Evolutionary conservation across 2,797 vertebrate species (phyloP), one percentile per base, ranked within the genome.

Genomic region (Muscicapa comitata): DNA sequence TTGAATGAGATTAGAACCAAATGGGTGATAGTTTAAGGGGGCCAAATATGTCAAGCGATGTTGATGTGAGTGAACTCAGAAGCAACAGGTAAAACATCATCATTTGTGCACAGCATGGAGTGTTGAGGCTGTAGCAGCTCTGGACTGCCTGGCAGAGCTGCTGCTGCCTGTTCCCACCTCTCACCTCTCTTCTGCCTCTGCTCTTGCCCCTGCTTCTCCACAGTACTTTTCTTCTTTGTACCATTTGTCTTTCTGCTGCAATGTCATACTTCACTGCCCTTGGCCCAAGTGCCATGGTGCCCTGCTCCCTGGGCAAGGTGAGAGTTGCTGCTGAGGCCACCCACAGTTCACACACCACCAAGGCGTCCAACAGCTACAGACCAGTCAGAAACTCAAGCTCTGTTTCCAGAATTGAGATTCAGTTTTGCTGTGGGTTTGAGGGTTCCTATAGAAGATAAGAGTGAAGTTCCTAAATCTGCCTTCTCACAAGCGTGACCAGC

Each of bases 201-300:
- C 20, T 61, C 35, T 48, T 43, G 11, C 13, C 6, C 3, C 7
- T 2, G 1, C 35, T 65, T 79, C n/a, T 33, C 47, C 37, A 6
- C 1, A 1, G 25, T 3, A 26, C 17, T 53, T 76, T 68, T 72
- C 29, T 50, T 66, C 58, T 63, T 59, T 9, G 9, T 10, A 17
- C 12, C 25, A 33, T 53, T 61, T 0, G 0, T 51, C 57, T 31
- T 57, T 37, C 42, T 1, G 5, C 28, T 38, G 28, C 37, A 15
- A 57, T 61, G 43, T 26, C 23, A 55, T 0, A 2, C 14, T 61
- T 70, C 4, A 9, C 20, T 17, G n/a, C 35, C 37, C 0, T 0
- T 50, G n/a, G 43, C 28, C 48, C 31, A 62, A 14, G 17, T n/a
- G 40, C 24, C 6, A 7, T 0, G 2, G 47, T 35, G 73, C 18